A percentile compares a stretch with the other conserved stretches of the same genome.
Conservation (phyloP, 2,113 vertebrate genomes). For the Pelusios castaneus region DNA sequence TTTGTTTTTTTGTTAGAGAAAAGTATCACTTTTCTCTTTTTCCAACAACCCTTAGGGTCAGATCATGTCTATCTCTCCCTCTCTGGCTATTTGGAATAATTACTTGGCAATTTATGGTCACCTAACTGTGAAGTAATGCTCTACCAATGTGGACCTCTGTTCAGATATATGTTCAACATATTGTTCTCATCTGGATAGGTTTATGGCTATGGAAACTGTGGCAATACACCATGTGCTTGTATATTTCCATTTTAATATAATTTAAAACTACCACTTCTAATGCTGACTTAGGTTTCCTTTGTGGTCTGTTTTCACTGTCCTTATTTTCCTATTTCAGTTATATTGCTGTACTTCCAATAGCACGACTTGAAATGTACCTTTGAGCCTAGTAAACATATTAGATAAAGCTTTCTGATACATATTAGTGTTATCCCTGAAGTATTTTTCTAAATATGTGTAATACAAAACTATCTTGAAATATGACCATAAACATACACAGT, state of each 20-base stretch:
- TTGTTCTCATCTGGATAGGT: slow-evolving; percentile 34
- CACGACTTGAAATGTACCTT: rapidly evolving
- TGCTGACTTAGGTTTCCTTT: background rate
- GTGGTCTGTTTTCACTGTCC: background rate
- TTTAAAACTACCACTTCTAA: background rate
- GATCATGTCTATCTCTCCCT: background rate
- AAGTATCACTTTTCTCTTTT: background rate
- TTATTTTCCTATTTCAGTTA: background rate
- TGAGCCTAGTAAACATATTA: background rate
- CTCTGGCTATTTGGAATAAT: slow-evolving; percentile 6
- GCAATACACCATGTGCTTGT: background rate
- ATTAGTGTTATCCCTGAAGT: background rate
- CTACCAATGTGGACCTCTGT: background rate
- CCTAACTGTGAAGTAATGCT: slow-evolving; percentile 42
- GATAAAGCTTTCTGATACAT: background rate
- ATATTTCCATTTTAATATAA: background rate
- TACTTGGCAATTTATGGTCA: slow-evolving; percentile 33
- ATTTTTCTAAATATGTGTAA: background rate
- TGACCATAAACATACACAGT: background rate
- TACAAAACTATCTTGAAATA: background rate
- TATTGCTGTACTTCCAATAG: background rate
- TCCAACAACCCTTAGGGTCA: background rate
- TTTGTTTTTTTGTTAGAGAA: background rate
- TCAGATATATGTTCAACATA: background rate
- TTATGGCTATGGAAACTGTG: background rate